Evolutionary conservation across 2,888 invertebrate species (phyloP).

Genomic region (Xestobium rufovillosum): DNA sequence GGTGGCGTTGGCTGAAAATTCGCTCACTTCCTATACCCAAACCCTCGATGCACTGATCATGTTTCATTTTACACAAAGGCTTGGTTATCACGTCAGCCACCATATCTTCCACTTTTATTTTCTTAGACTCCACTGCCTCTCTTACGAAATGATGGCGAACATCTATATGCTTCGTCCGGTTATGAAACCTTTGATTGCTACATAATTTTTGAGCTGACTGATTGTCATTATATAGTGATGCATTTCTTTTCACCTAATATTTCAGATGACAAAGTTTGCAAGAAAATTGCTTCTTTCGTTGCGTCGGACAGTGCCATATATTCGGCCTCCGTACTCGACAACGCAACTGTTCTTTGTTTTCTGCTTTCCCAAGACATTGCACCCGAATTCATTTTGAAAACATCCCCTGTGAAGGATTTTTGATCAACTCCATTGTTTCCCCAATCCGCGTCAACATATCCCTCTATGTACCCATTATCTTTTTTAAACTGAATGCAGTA

Average conservation of each 20-base stretch:
- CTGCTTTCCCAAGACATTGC: background rate
- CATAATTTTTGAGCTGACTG: background rate
- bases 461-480: background rate
- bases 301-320: background rate
- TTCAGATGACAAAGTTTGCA: too few relatives aligned
- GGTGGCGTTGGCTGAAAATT: too few relatives aligned
- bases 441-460: constrained; percentile 1
- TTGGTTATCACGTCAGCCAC: background rate
- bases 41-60: background rate
- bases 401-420: background rate
- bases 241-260: too few relatives aligned
- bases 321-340: too few relatives aligned
- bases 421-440: background rate
- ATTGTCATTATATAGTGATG: constrained; percentile 4
- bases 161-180: constrained; percentile 1
- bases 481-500: background rate
- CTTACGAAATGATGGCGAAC: too few relatives aligned
- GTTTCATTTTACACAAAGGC: background rate
- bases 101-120: background rate
- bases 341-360: too few relatives aligned
- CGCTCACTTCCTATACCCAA: too few relatives aligned
- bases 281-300: background rate
- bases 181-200: background rate
- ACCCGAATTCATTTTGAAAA: background rate
- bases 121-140: too few relatives aligned